Evolutionary conservation across 2,113 vertebrate genomes (phyloP).

Genomic region (Oncorhynchus kisutch): DNA sequence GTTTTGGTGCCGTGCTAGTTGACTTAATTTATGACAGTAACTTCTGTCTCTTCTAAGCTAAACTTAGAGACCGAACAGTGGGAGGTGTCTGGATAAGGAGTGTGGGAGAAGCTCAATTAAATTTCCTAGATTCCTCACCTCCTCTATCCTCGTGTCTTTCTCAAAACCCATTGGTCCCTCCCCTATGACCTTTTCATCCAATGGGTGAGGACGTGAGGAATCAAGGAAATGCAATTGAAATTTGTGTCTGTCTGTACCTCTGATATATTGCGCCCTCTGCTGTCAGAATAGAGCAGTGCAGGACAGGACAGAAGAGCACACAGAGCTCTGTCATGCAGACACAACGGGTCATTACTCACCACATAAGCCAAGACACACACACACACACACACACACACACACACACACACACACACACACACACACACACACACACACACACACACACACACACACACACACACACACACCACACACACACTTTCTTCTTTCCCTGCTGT

Average conservation of each 20-base stretch:
- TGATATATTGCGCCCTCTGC: slow-evolving; percentile 2
- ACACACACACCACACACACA: neutral
- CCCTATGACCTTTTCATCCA: neutral
- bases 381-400: slow-evolving; percentile 1
- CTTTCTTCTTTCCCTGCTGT: neutral
- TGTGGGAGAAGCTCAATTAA: too few species aligned
- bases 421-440: slow-evolving; percentile 4
- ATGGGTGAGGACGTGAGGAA: neutral
- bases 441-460: neutral
- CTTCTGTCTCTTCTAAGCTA: too few species aligned
- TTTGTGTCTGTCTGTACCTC: neutral
- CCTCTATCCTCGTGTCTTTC: too few species aligned
- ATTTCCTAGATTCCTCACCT: too few species aligned
- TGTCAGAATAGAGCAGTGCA: neutral
- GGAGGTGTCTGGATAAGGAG: too few species aligned
- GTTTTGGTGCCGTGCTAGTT: too few species aligned
- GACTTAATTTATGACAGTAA: too few species aligned
- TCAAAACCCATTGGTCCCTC: too few species aligned
- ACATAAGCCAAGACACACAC: neutral
- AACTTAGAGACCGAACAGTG: too few species aligned
- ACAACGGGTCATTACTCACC: neutral
- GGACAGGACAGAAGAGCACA: neutral
- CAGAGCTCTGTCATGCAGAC: neutral
- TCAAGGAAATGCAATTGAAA: neutral
- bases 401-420: neutral